A percentile compares a stretch with the other conserved stretches of the same genome.
phyloP scores from a whole-genome alignment of 2,113 vertebrate species.

The Rallus limicola region DNA sequence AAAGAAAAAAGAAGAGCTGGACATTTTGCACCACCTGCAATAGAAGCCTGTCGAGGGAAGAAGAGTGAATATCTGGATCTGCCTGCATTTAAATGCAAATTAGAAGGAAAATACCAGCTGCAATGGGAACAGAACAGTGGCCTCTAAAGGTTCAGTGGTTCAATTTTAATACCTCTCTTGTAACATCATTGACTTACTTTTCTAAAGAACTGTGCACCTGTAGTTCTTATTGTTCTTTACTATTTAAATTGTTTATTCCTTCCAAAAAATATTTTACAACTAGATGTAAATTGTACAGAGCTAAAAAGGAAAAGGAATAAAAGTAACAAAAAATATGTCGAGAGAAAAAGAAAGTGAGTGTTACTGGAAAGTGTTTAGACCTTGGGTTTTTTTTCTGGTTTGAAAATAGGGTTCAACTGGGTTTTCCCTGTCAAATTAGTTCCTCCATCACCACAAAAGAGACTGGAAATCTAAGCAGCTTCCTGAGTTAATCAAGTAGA shows the following conservation, averaged over 20 bases:
- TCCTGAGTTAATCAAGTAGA: conserved; percentile 22
- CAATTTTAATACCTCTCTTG: not conserved
- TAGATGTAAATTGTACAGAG: not conserved
- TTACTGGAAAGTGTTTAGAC: not conserved
- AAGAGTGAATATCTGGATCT: conserved; percentile 19
- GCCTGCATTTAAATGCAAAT: conserved; percentile 41
- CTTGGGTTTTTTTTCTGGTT: not conserved
- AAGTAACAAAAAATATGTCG: not conserved
- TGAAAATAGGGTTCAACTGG: not conserved
- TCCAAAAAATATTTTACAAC: not conserved
- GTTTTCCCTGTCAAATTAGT: conserved; percentile 4
- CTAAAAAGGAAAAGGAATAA: not conserved
- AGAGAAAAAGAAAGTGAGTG: not conserved
- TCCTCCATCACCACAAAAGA: not conserved
- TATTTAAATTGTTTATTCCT: not conserved
- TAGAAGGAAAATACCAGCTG: conserved; percentile 43
- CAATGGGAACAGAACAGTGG: conserved; percentile 25
- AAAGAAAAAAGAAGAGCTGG: not conserved
- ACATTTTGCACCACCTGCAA: conserved; percentile 16
- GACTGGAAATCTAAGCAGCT: conserved; percentile 1
- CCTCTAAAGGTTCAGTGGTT: conserved; percentile 26
- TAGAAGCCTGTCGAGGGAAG: conserved; percentile 1
- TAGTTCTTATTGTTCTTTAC: not conserved
- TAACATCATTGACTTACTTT: conserved; percentile 12
- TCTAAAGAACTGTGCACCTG: conserved; percentile 5